Evolutionary conservation across 1,140 invertebrate species (phyloP).

Genomic region (Aculops lycopersici): DNA sequence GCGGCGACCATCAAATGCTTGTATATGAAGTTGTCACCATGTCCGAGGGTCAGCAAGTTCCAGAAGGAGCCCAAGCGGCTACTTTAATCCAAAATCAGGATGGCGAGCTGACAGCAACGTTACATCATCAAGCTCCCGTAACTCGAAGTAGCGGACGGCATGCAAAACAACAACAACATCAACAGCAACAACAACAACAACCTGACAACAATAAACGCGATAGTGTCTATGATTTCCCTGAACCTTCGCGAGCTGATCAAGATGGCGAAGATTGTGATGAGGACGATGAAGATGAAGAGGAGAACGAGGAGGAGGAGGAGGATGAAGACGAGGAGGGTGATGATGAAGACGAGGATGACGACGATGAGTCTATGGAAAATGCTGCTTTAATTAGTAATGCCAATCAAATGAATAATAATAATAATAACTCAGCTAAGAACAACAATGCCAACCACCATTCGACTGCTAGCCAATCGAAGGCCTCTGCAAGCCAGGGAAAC

Average conservation of each 20-base stretch:
- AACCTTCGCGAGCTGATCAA: conserved; percentile 14
- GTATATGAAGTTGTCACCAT: no score
- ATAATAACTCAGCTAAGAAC: no score
- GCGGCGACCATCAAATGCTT: no score
- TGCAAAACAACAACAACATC: background rate
- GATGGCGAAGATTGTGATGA: conserved; percentile 27
- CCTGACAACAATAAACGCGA: conserved; percentile 15
- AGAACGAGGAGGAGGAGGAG: conserved; percentile 24
- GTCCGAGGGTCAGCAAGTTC: no score
- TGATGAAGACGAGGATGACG: conserved; percentile 9
- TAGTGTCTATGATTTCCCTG: conserved; percentile 24
- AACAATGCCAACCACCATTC: background rate
- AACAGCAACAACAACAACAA: conserved; percentile 6
- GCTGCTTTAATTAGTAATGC: no score
- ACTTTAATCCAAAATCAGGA: no score
- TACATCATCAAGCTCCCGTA: no score
- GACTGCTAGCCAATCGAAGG: conserved; percentile 1
- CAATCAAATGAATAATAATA: no score
- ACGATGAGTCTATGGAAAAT: background rate
- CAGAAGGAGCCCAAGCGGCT: no score
- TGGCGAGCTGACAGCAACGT: no score
- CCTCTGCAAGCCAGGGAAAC: background rate
- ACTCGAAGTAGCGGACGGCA: no score
- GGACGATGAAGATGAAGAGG: no score
- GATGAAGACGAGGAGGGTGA: conserved; percentile 23